These are phyloP conservation scores for Rousettus madagascariensis DNA, from an alignment of 2,797 vertebrate genomes.

Conservation along the genomic window DNA sequence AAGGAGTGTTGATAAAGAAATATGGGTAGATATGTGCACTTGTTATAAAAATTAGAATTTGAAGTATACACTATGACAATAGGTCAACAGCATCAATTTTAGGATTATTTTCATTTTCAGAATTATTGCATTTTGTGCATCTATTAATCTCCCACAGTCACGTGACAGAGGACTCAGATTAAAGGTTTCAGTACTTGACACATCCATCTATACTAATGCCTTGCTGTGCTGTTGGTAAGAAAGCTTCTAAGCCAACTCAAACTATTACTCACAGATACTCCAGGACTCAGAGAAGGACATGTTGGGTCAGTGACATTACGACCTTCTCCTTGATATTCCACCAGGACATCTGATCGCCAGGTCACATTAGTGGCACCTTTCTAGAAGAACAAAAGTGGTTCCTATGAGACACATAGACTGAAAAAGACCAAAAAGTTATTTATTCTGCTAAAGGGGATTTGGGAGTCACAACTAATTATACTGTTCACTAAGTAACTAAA, in stretches of 20 bases:
- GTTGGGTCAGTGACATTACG: conserved; percentile 91
- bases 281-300: conserved; percentile 94
- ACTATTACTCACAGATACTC: conserved; percentile 90
- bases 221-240: neutral
- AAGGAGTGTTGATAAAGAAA: neutral
- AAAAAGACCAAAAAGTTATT: neutral
- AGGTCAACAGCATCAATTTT: neutral
- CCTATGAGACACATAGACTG: neutral
- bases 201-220: neutral
- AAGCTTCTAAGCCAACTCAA: neutral
- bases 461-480: neutral
- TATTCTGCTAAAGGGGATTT: neutral
- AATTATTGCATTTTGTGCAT: neutral
- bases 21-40: too few species aligned
- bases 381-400: conserved; percentile 80
- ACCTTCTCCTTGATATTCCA: conserved; percentile 98
- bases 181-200: neutral
- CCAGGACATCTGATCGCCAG: conserved; percentile 95
- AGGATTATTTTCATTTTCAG: neutral
- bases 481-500: neutral
- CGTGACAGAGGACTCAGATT: neutral
- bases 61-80: neutral
- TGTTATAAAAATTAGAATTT: neutral
- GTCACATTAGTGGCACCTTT: conserved; percentile 88
- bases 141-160: neutral